phyloP scores from a whole-genome alignment of 2,888 invertebrate genomes.

The Chalcis sispes region DNA sequence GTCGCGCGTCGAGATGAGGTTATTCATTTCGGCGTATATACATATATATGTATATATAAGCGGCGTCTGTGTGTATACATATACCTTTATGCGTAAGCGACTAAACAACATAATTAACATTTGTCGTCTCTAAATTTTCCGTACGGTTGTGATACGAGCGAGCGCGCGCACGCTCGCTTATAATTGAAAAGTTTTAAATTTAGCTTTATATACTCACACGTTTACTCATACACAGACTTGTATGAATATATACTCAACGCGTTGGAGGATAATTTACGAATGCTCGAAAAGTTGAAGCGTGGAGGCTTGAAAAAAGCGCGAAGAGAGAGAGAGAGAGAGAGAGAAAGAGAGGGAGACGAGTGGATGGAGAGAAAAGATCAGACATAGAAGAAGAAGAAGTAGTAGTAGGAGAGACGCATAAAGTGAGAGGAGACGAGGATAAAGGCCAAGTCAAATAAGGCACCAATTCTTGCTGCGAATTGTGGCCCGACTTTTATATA shows the following conservation, averaged over 20 bases:
- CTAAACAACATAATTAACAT: too few species aligned
- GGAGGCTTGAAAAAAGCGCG: too few species aligned
- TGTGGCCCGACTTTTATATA: slow-evolving; percentile 30
- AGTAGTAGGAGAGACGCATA: slow-evolving; percentile 23
- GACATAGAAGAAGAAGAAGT: background rate
- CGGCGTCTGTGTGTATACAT: too few species aligned
- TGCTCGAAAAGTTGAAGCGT: too few species aligned
- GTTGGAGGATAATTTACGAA: slow-evolving; percentile 49
- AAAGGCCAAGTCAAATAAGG: slow-evolving; percentile 47
- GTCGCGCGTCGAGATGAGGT: background rate
- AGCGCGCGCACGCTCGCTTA: background rate
- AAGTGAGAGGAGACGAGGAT: slow-evolving; percentile 37
- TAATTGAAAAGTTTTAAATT: slow-evolving; percentile 45
- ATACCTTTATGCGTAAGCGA: too few species aligned
- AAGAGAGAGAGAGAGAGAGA: too few species aligned
- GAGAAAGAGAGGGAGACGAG: slow-evolving; percentile 1
- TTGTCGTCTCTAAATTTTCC: too few species aligned
- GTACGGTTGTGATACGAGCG: too few species aligned
- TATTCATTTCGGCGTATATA: too few species aligned
- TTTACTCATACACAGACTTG: too few species aligned
- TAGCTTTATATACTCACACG: background rate
- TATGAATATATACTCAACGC: too few species aligned
- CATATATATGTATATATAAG: background rate
- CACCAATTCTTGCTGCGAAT: slow-evolving; percentile 43
- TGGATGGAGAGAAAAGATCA: background rate